phyloP scores from a whole-genome alignment of 1,140 invertebrate species.

The Batillaria attramentaria region DNA sequence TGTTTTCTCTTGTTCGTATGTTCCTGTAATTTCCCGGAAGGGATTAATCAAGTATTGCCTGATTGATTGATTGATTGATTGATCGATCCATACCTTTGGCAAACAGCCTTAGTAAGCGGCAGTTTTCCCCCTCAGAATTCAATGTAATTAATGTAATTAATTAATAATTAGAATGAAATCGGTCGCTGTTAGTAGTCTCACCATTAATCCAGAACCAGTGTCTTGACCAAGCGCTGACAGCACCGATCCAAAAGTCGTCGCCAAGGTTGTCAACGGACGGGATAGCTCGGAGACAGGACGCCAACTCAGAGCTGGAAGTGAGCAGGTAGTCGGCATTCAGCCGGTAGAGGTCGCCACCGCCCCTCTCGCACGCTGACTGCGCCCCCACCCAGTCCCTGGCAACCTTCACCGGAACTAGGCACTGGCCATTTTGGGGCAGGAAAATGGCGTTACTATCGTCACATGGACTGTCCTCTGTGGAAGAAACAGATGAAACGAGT shows the following conservation, averaged over 20 bases:
- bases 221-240: slow-evolving; percentile 30
- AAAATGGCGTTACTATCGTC: slow-evolving; percentile 26
- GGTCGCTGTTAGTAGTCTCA: no score
- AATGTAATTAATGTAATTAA: no score
- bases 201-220: slow-evolving; percentile 44
- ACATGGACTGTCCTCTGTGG: not conserved
- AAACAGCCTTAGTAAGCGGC: no score
- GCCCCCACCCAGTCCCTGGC: slow-evolving; percentile 38
- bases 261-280: slow-evolving; percentile 3
- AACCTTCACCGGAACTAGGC: slow-evolving; percentile 28
- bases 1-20: no score
- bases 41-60: no score
- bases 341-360: slow-evolving; percentile 34
- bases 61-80: no score
- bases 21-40: no score
- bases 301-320: not conserved
- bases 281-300: slow-evolving; percentile 9
- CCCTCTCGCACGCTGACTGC: slow-evolving; percentile 22
- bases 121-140: no score
- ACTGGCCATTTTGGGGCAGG: slow-evolving; percentile 29
- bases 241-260: slow-evolving; percentile 40
- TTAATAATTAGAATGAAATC: no score
- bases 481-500: not conserved
- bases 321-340: slow-evolving; percentile 12
- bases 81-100: no score